These are phyloP conservation scores for Tachysurus vachellii DNA, from an alignment of 2,113 vertebrate species.

Conservation along the genomic window DNA sequence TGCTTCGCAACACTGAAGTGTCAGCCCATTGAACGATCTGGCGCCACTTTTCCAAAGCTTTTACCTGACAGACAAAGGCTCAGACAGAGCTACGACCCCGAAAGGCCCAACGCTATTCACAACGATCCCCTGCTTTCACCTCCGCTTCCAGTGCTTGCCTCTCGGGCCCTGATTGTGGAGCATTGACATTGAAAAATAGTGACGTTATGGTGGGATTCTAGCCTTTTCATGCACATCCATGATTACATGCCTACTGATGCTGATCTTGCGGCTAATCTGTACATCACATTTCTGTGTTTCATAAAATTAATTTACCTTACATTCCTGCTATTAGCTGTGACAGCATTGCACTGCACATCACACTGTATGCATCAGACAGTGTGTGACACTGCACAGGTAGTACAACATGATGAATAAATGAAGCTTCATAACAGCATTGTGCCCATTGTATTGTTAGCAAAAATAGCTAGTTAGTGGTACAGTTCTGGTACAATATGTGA, in stretches of 20 bases:
- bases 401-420: too few species aligned
- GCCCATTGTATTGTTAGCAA: background rate
- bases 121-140: conserved; percentile 34
- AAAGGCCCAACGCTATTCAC: conserved; percentile 70
- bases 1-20: conserved; percentile 74
- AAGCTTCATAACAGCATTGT: background rate
- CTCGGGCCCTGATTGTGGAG: conserved; percentile 10
- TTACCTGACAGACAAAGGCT: conserved; percentile 78
- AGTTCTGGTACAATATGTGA: background rate
- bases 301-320: background rate
- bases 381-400: too few species aligned
- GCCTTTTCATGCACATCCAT: background rate
- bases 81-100: conserved; percentile 78
- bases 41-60: conserved; percentile 81
- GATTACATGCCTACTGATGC: background rate
- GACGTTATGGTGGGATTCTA: conserved; percentile 15
- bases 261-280: background rate
- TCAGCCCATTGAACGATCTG: conserved; percentile 79
- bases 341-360: background rate
- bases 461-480: background rate
- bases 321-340: background rate
- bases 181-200: conserved; percentile 34
- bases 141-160: conserved; percentile 53
- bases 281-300: background rate
- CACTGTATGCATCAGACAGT: background rate